Evolutionary conservation across 2,888 invertebrate genomes (phyloP).

Genomic region (Eumerus sabulonum): DNA sequence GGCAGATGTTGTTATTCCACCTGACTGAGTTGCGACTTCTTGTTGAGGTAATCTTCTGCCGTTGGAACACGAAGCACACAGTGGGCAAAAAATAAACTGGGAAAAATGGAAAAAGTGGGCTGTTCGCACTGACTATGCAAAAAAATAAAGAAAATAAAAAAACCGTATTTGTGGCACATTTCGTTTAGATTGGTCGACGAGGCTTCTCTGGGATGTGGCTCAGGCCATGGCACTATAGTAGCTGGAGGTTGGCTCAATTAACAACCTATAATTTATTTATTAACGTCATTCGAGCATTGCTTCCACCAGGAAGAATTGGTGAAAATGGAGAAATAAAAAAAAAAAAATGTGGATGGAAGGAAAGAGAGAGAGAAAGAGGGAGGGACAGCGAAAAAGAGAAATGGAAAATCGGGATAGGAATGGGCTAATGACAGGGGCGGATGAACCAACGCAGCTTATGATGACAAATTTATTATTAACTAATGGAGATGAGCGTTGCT

Average conservation of each 20-base stretch:
- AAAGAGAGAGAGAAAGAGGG: constrained; percentile 1
- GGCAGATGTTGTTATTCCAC: constrained; percentile 67
- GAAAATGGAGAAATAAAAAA: too few species aligned
- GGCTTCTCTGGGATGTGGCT: constrained; percentile 65
- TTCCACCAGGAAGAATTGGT: constrained; percentile 2
- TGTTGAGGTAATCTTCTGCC: constrained; percentile 36
- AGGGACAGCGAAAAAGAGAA: too few species aligned
- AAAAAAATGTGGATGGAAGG: background rate
- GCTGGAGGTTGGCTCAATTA: constrained; percentile 65
- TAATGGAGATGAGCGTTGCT: constrained; percentile 30
- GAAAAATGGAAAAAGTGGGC: constrained; percentile 49
- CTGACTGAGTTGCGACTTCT: constrained; percentile 54
- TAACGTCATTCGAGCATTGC: constrained; percentile 51
- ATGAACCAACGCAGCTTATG: background rate
- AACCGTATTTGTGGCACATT: constrained; percentile 57
- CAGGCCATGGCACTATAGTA: constrained; percentile 50
- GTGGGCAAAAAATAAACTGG: background rate
- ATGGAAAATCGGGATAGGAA: too few species aligned
- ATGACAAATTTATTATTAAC: constrained; percentile 33
- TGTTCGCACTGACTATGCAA: constrained; percentile 64
- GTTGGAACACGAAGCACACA: background rate
- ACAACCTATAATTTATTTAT: constrained; percentile 61
- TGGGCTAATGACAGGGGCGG: too few species aligned
- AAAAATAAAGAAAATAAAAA: too few species aligned
- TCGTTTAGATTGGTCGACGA: constrained; percentile 63